Evolutionary conservation across 2,797 vertebrate genomes (phyloP), one percentile per base, ranked within the genome.

Genomic region (Phalloptychus januarius): DNA sequence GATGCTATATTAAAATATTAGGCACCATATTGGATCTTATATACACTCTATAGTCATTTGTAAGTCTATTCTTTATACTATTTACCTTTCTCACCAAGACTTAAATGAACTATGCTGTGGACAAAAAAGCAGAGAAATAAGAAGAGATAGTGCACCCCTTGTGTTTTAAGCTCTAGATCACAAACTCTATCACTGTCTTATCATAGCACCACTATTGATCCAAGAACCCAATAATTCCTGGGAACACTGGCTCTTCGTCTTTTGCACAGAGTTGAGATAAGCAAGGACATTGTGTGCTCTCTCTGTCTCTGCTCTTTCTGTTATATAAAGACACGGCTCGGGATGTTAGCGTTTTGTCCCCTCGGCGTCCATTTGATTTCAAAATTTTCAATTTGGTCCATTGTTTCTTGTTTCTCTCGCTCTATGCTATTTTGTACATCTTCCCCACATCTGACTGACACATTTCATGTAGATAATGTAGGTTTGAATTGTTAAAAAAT

Each of bases 131-230:
- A 40, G 18, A 84, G 72, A 79, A 48, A 8, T 45, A 79, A 72
- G 82, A 78, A 71, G 82, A 74, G 87, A 86, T 74, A 77, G 79
- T 77, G 80, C 72, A 84, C 80, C 86, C 88, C 85, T 25, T 25
- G 50, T 91, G 88, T 88, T 83, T 83, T 86, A 86, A 86, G 90
- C 89, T 85, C 72, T 78, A 54, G 86, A 92, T 89, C 91, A 86
- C 89, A 91, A 90, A 89, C 89, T 93, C 88, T 92, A 91, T 92
- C 93, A 92, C 84, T 92, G 92, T 92, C 91, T 91, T 91, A 93
- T 94, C 91, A 90, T 92, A 89, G 88, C 87, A 79, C 74, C 86
- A 42, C 83, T 91, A 93, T 93, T 87, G 92, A 94, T 94, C 90
- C 76, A 40, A 83, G 85, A 91, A 86, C 84, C 89, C 91, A 88